phyloP scores from a whole-genome alignment of 2,113 vertebrate genomes.

The Jacana jacana region DNA sequence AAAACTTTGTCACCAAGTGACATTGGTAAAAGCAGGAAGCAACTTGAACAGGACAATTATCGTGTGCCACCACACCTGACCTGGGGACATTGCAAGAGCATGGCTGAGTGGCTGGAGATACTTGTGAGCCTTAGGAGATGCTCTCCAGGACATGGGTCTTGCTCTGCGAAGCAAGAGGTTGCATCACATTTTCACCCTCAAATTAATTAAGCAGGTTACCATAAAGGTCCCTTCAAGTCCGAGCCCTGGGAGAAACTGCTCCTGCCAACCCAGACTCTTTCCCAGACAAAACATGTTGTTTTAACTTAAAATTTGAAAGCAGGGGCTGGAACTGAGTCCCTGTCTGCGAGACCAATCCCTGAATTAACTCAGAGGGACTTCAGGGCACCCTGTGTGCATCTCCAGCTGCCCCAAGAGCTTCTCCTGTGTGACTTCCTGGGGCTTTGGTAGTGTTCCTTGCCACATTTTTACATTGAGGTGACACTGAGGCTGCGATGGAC shows the following conservation, averaged over 20 bases:
- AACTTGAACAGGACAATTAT: not conserved
- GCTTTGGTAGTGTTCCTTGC: not conserved
- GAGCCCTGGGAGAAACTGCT: not conserved
- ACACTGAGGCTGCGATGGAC: not conserved
- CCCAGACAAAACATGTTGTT: fast-evolving
- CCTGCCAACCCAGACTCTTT: not conserved
- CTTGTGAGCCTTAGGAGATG: not conserved
- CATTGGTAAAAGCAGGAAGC: not conserved
- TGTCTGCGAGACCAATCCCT: fast-evolving
- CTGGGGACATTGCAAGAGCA: not conserved
- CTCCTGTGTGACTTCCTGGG: not conserved
- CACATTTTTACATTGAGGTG: fast-evolving
- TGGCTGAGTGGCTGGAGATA: not conserved
- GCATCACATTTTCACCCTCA: not conserved
- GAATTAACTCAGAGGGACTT: not conserved
- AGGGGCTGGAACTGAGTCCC: too few species aligned
- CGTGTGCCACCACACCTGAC: fast-evolving
- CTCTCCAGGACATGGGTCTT: not conserved
- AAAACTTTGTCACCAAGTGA: not conserved
- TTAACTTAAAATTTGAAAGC: not conserved
- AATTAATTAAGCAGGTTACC: not conserved
- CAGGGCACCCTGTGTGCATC: not conserved
- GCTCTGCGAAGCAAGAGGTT: not conserved
- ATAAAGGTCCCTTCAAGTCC: not conserved
- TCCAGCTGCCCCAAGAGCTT: not conserved